Base-by-base conservation (phyloP, 2,113 vertebrate species). In the Rhinolophus sinicus region DNA sequence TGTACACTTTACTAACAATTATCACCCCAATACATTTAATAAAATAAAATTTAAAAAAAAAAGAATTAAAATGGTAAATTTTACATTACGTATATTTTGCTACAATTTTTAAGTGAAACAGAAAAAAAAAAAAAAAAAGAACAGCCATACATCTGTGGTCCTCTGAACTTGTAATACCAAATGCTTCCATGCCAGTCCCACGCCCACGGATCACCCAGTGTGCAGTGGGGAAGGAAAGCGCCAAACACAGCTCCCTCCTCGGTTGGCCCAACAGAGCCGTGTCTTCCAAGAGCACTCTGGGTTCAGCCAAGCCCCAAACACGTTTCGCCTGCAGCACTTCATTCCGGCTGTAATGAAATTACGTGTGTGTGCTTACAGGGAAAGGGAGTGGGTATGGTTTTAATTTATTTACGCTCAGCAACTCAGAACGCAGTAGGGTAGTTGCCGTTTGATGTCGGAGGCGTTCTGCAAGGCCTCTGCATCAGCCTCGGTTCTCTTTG, bases 241-340 rank as follows among this genome's bases (percentile, higher is more conserved):
- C 52, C 6, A 22, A 83, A 65, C 7, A 0, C 33, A 58, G 2
- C 19, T 73, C 54, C 72, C 73, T 92, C 65, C 22, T 30, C 0
- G 0, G 73, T 4, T 33, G 72, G 88, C 65, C 82, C 19, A 40
- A 8, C n/a, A 75, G 85, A 60, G 35, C 40, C 30, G 6, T 11
- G 30, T 77, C 81, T 78, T 87, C 78, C 91, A 87, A 90, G 91
- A 97, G 85, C 88, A 78, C 26, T n/a, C 8, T 3, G 58, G 93
- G 91, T 97, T 97, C 97, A 93, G 92, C 88, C 96, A 96, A 97
- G 96, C n/a, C 93, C 96, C 92, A 93, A 80, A 90, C 92, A 82
- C 40, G 6, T 50, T 87, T 82, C 21, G 54, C 95, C 91, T 44
- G 54, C 65, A 90, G 85, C 90, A 12, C 88, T 84, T 64, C 88